Evolutionary conservation across 2,797 vertebrate genomes (phyloP), one percentile per base, ranked within the genome.

Genomic region (Phoeniculus purpureus): DNA sequence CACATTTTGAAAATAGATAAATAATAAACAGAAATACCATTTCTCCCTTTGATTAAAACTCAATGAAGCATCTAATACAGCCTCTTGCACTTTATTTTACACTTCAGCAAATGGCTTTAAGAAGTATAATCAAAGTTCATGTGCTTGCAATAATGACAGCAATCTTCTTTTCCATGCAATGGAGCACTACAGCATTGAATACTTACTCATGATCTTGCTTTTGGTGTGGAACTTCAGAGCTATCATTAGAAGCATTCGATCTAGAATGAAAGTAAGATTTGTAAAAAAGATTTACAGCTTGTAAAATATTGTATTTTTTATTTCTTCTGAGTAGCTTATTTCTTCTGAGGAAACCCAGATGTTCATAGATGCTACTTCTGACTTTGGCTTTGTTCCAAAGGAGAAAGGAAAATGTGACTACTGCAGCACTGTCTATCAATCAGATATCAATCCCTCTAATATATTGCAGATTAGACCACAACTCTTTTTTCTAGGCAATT

Each of bases 11-110:
- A 84, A 75, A 84, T 34, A 61, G 64, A 87, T 87, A 92, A 94
- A 94, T 94, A 93, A 93, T 79, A 87, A 94, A 93, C 86, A 95
- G 89, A 91, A 91, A 86, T 82, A 84, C 48, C 7, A 77, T 92
- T 93, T 94, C 61, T 81, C 12, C 54, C 47, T 94, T 90, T 90
- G 91, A 92, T 95, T 96, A 94, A 94, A 96, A 95, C 66, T 95
- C 94, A 94, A 62, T 91, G 94, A 91, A 91, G 83, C 93, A 93
- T 93, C 72, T 92, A 94, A 90, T 81, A 65, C 11, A 81, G 81
- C 60, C 23, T 88, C 83, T 86, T 93, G 78, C 87, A 86, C 60
- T 92, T 83, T 86, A 90, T 95, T 87, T 91, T 85, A 51, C 58
- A 45, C 19, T 87, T 89, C 67, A 81, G 54, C 54, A 89, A 95